phyloP scores from a whole-genome alignment of 2,797 vertebrate species.

The Pseudochirops cupreus region DNA sequence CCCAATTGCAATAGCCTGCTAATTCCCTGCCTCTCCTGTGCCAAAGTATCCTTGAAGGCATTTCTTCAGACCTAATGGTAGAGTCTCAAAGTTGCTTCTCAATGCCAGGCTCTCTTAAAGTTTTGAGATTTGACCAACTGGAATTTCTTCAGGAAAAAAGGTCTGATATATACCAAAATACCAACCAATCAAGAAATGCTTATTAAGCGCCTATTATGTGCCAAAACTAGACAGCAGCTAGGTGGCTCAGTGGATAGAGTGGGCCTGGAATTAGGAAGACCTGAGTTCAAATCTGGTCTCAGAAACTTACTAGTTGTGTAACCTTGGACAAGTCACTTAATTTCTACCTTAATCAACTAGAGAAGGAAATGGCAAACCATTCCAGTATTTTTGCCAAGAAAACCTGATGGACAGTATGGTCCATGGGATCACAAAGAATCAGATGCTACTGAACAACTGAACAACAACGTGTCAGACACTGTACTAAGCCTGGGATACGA shows the following conservation, averaged over 20 bases:
- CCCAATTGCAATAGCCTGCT: constrained; percentile 8
- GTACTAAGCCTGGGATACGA: background rate
- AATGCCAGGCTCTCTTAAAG: constrained; percentile 26
- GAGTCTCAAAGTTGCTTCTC: constrained; percentile 34
- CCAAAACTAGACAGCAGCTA: background rate
- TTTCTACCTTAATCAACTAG: background rate
- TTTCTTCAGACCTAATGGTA: constrained; percentile 47
- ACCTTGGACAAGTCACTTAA: background rate
- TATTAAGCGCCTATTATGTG: background rate
- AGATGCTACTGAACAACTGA: background rate
- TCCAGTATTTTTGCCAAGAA: background rate
- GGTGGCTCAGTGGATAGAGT: background rate
- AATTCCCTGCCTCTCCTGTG: background rate
- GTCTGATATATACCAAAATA: background rate
- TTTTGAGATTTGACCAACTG: background rate
- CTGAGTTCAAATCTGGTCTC: background rate
- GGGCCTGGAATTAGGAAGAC: background rate
- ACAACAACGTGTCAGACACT: background rate
- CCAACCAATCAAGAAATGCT: background rate
- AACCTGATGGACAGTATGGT: background rate
- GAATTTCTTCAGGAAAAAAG: background rate
- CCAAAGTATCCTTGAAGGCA: constrained; percentile 26
- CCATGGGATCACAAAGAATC: background rate
- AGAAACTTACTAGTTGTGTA: background rate
- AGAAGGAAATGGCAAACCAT: background rate